Percentiles rank a stretch among this genome's conserved stretches.
These are phyloP conservation scores for Ispidina picta DNA, from an alignment of 2,797 vertebrate genomes.

Conservation along the genomic window DNA sequence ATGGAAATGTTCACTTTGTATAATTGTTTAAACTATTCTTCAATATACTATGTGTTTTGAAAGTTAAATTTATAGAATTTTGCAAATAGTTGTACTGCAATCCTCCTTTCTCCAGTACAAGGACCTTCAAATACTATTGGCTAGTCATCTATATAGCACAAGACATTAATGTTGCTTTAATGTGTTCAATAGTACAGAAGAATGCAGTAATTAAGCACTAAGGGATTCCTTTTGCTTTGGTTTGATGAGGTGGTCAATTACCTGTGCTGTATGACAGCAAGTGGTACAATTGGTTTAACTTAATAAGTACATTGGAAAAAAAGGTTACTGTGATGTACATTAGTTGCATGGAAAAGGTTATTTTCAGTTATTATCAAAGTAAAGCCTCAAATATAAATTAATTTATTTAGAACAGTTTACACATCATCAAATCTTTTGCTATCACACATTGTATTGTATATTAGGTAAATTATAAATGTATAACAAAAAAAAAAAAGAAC, in stretches of 20 bases:
- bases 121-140: constrained; percentile 23
- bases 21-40: neutral
- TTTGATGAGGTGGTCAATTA: constrained; percentile 77
- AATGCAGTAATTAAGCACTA: constrained; percentile 69
- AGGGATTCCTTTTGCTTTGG: constrained; percentile 65
- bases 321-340: constrained; percentile 62
- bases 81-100: constrained; percentile 11
- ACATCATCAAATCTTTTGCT: constrained; percentile 58
- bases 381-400: constrained; percentile 73
- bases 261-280: constrained; percentile 70
- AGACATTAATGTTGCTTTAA: constrained; percentile 46
- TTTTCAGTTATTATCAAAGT: constrained; percentile 60
- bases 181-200: constrained; percentile 56
- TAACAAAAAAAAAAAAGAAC: constrained; percentile 47
- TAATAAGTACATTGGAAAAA: constrained; percentile 75
- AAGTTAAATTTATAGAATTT: constrained; percentile 15
- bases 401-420: constrained; percentile 75
- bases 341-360: constrained; percentile 68
- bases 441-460: constrained; percentile 6
- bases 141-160: constrained; percentile 54
- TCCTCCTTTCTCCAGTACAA: constrained; percentile 35
- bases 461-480: constrained; percentile 58
- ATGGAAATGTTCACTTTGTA: neutral
- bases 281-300: constrained; percentile 70
- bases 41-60: neutral